These are phyloP conservation scores for Morelia viridis DNA, from an alignment of 2,797 vertebrate species.

Conservation along the genomic window DNA sequence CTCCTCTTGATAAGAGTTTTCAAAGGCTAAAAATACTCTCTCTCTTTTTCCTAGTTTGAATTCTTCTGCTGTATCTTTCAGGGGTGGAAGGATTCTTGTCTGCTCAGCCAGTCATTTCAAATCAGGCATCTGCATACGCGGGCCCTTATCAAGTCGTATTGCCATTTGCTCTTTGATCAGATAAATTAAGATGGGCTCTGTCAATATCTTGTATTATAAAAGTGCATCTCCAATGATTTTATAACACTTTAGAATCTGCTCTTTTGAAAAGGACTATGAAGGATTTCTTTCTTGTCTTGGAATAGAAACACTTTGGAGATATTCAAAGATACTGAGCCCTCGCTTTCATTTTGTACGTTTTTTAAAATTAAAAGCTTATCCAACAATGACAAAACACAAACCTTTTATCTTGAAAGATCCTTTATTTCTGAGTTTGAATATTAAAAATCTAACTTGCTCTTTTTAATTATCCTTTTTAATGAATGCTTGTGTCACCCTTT, in stretches of 20 bases:
- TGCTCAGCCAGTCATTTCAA: background rate
- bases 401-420: slow-evolving; percentile 20
- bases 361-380: slow-evolving; percentile 13
- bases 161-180: slow-evolving; percentile 20
- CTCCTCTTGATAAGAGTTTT: slow-evolving; percentile 1
- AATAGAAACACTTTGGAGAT: background rate
- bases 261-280: background rate
- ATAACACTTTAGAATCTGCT: background rate
- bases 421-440: slow-evolving; percentile 9
- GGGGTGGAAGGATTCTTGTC: background rate
- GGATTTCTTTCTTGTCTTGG: background rate
- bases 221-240: slow-evolving; percentile 1
- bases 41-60: background rate
- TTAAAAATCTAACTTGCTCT: slow-evolving; percentile 1
- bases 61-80: background rate
- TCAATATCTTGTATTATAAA: background rate
- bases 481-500: background rate
- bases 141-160: background rate
- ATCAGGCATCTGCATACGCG: background rate
- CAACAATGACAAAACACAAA: background rate
- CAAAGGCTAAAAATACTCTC: background rate
- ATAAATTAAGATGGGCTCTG: slow-evolving; percentile 4
- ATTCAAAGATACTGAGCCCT: background rate
- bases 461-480: slow-evolving; percentile 19
- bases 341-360: slow-evolving; percentile 4